A percentile compares a stretch with the other conserved stretches of the same genome.
Conservation (phyloP, 2,888 invertebrate species). For the Drepanosiphum platanoidis region DNA sequence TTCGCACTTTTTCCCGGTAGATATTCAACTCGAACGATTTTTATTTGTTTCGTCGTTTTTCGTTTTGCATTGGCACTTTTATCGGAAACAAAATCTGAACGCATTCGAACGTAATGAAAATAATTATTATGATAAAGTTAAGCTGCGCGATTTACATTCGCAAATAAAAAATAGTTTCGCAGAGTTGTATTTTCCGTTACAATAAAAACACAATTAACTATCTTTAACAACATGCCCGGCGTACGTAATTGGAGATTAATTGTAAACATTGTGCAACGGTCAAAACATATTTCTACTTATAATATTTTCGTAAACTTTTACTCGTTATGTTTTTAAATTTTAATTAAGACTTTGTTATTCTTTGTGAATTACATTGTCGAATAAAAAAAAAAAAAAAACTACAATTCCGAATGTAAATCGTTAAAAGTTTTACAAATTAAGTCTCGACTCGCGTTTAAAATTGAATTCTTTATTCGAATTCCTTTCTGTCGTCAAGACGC, state of each 20-base stretch:
- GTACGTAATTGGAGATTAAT: conserved; percentile 13
- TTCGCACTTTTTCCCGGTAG: background rate
- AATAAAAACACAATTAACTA: conserved; percentile 1
- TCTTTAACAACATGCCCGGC: background rate
- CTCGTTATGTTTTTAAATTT: conserved; percentile 23
- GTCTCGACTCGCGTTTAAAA: background rate
- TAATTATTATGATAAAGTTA: too few relatives aligned
- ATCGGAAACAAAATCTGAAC: background rate
- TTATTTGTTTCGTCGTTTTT: background rate
- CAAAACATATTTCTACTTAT: conserved; percentile 13
- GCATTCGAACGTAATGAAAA: background rate
- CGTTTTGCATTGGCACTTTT: background rate
- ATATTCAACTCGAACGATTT: background rate
- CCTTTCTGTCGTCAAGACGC: background rate
- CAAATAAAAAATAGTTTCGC: background rate
- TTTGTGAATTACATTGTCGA: background rate
- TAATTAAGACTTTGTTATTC: conserved; percentile 35
- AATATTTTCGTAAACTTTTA: conserved; percentile 7
- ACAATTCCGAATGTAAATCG: background rate
- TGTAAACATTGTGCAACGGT: background rate
- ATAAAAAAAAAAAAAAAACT: conserved; percentile 12
- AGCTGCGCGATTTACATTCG: background rate
- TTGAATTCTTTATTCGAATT: background rate
- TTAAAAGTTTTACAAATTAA: conserved; percentile 15
- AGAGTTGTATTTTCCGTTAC: background rate